Evolutionary conservation across 1,140 invertebrate genomes (phyloP), one percentile per base, ranked within the genome.

Genomic region (Anastrepha ludens): DNA sequence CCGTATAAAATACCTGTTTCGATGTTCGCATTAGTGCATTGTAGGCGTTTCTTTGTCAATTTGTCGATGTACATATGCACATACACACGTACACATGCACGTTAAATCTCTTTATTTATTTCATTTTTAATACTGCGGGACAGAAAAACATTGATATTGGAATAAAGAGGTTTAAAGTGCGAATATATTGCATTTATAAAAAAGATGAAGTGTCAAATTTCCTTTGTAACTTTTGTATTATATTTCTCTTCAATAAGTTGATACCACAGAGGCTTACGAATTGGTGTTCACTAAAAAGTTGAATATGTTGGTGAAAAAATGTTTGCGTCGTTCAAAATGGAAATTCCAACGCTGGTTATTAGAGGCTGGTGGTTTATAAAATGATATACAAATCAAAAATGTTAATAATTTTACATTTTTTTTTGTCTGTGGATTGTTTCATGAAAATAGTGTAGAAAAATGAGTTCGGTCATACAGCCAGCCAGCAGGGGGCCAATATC

Each of bases 1-100:
- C 60, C 9, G 65, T 67, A 67, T 70, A 70, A 15, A 70, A 70
- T 70, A 70, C 41, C 67, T 70, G 67, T 44, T 70, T 70, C 13
- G 39, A 41, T 47, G 41, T 41, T 44, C 39, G 67, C 67, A 17
- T 70, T 70, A 70, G 67, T 44, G 67, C 67, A 39, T 70, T 70
- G 67, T 70, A 70, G 67, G 67, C 67, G 67, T 70, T 44, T 15
- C 41, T 47, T 44, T 70, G 41, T 47, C 7, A 3, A 3, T 55
- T 55, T 8, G 6, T 55, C 50, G 50, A 70, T 44, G 13, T 47
- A 70, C 15, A 44, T 41, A 29, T 8, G 6, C 29, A 39, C 5
- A 67, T 67, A 39, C 11, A 11, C 11, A 55, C 9, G 50, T 55
- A 55, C 11, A 55, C 11, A 0, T 55, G 11, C 6, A 55, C 29